Base-by-base conservation (phyloP, 2,797 vertebrate species). In the Helostoma temminkii region DNA sequence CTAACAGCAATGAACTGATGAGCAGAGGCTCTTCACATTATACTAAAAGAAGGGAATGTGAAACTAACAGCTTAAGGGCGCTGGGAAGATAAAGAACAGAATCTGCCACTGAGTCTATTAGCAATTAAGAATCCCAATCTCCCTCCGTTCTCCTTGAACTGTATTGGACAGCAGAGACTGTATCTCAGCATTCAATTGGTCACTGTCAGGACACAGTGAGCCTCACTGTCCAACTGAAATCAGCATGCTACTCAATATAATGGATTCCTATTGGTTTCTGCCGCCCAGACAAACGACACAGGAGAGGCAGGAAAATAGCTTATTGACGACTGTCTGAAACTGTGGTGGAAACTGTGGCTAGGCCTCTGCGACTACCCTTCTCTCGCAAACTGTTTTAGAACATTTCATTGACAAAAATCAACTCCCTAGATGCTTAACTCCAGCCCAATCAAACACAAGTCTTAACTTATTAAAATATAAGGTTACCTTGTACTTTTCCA, bases 251-350 rank as follows among this genome's bases (percentile, higher is more conserved):
- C 55, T 91, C 86, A 4, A 86, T 86, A 86, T 74, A 78, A 82
- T 80, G 86, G 87, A 88, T 88, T 84, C 76, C 81, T 49, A 81
- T 83, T 82, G 87, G 80, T 83, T 74, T 79, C 63, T 84, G 82
- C 71, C 34, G 45, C 57, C 71, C 41, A 80, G 82, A 90, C 72
- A 78, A 74, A 83, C 49, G 69, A 81, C 76, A 53, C 3, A 21
- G 70, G 68, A 71, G 67, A 68, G 73, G 12, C 2, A 73, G 83
- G 84, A 85, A 72, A 87, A 90, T 68, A 71, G 67, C 76, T 87
- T 86, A 88, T 89, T 83, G 85, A 89, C 47, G 71, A 77, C 7
- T 47, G 77, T 71, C 73, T 83, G 79, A 66, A 46, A 14, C 21
- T 34, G 55, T 53, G 71, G 36, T 25, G 39, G 41, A 25, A 48